Evolutionary conservation across 2,797 vertebrate species (phyloP), one percentile per base, ranked within the genome.

Genomic region (Semotilus atromaculatus): DNA sequence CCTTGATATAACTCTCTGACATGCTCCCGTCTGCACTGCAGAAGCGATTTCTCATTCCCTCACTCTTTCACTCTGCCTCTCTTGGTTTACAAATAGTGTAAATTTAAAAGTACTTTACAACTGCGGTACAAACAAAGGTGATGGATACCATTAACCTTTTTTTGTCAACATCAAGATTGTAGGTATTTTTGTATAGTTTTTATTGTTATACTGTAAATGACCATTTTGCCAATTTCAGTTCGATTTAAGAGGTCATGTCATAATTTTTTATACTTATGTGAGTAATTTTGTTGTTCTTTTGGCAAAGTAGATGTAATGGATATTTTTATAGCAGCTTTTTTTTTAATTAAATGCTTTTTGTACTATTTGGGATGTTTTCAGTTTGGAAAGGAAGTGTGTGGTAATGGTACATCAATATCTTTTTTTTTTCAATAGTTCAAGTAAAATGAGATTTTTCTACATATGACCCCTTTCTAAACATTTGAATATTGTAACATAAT

Each of bases 1-100:
- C 1, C 74, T 23, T 76, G 88, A 88, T 82, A 86, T 91, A 91
- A 92, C 87, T 93, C 92, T 90, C 79, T 84, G 86, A 91, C 78
- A 78, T 38, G 36, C 67, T 64, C 71, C 88, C 84, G 71, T 85
- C 8, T 53, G 64, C 36, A 67, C 1, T 5, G 48, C 43, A 53
- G 64, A 70, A 67, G 31, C 23, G n/a, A 68, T 80, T 80, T 80
- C 66, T 80, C 79, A 80, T 67, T 80, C 40, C 77, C 77, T 38
- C 21, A 19, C 68, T 23, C 23, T 74, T 55, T 81, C 58, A 13
- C 62, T 66, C 38, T 72, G 31, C 19, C 23, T 70, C 18, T 60
- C 60, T 10, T 34, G 31, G 67, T 62, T 53, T 77, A 71, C 78
- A 86, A 62, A 78, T 55, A 9, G 6, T 43, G 21, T 55, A 13